A percentile compares a stretch with the other conserved stretches of the same genome.
Evolutionary conservation across 2,797 vertebrate species (phyloP).

Genomic region (Bradypodion ventrale): DNA sequence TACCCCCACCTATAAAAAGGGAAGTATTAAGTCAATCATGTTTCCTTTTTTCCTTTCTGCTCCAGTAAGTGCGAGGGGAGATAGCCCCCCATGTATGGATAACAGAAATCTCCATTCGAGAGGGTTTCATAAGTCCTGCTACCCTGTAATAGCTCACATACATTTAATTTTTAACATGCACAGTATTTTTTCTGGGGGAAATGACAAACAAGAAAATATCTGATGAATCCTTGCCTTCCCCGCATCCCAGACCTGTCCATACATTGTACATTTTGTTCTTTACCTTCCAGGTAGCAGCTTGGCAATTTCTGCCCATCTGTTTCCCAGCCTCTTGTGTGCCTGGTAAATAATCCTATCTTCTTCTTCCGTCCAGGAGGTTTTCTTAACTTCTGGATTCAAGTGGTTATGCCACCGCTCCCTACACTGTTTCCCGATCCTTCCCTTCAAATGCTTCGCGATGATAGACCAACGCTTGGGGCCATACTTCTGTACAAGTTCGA

Average conservation of each 20-base stretch:
- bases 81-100: too few species aligned
- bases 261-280: slow-evolving; percentile 60
- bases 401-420: slow-evolving; percentile 99
- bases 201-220: slow-evolving; percentile 43
- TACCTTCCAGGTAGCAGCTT: slow-evolving; percentile 99
- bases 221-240: slow-evolving; percentile 15
- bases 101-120: background rate
- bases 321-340: slow-evolving; percentile 97
- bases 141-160: background rate
- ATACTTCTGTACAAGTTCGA: slow-evolving; percentile 98
- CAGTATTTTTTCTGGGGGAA: slow-evolving; percentile 17
- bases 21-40: background rate
- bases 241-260: slow-evolving; percentile 49
- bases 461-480: slow-evolving; percentile 99
- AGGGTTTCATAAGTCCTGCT: too few species aligned
- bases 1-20: background rate
- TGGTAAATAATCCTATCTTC: slow-evolving; percentile 99
- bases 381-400: slow-evolving; percentile 99
- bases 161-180: slow-evolving; percentile 23
- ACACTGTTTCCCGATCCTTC: slow-evolving; percentile 98
- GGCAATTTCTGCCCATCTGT: slow-evolving; percentile 99
- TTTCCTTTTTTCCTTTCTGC: background rate
- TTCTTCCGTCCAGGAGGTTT: slow-evolving; percentile 99
- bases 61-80: background rate
- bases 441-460: slow-evolving; percentile 98